These are phyloP conservation scores for Drosophila affinis DNA, from an alignment of 2,888 invertebrate species.

Conservation along the genomic window DNA sequence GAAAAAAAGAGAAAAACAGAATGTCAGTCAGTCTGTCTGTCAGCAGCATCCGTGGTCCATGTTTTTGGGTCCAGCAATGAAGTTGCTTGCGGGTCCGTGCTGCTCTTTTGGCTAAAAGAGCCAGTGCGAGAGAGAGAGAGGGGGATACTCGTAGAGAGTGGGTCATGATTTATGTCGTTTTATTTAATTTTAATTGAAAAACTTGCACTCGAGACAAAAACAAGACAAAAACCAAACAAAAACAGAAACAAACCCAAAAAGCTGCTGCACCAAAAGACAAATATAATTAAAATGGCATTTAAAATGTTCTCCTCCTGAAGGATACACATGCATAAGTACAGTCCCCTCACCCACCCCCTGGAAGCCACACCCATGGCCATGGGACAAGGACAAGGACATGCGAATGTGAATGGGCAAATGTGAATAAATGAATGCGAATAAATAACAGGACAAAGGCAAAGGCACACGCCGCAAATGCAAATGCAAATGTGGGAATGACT, in stretches of 20 bases:
- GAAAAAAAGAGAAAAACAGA: conserved; percentile 13
- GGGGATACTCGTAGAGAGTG: conserved; percentile 7
- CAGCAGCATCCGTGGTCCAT: conserved; percentile 45
- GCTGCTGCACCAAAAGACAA: conserved; percentile 56
- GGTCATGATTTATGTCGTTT: conserved; percentile 73
- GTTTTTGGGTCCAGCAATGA: conserved; percentile 54
- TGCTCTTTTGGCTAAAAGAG: background rate
- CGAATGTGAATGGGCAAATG: background rate
- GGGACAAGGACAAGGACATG: background rate
- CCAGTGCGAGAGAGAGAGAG: conserved; percentile 15
- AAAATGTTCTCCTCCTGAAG: conserved; percentile 49
- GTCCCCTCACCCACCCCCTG: background rate
- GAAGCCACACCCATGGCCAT: background rate
- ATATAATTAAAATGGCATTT: conserved; percentile 79
- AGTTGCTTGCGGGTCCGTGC: conserved; percentile 65
- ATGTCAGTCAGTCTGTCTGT: conserved; percentile 32
- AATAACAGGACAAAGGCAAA: conserved; percentile 46
- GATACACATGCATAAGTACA: background rate
- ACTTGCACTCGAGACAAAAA: conserved; percentile 53
- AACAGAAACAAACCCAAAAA: conserved; percentile 26
- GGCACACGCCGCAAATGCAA: conserved; percentile 29
- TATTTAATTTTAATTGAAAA: conserved; percentile 77
- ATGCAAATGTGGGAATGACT: conserved; percentile 52
- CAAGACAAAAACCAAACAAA: conserved; percentile 4
- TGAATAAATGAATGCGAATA: conserved; percentile 24